Base-by-base conservation (phyloP, 2,797 vertebrate species). In the Sebastes cheni region DNA sequence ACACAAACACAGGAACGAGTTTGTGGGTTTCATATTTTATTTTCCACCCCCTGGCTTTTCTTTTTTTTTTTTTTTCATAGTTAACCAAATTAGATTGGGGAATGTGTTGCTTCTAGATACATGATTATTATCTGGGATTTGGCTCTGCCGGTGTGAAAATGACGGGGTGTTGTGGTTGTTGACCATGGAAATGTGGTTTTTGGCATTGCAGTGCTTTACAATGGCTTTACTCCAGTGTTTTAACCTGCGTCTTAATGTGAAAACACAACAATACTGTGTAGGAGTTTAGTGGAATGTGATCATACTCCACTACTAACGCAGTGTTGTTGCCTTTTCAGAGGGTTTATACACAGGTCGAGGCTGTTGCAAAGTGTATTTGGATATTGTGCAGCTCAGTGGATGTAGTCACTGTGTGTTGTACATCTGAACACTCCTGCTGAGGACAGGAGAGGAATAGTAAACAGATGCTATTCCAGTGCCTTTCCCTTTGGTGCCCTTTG, bases 381-480 rank as follows among this genome's bases (percentile, higher is more conserved):
- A 62, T 64, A 27, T 11, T 27, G 32, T 81, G 61, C 54, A 66
- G 75, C 75, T 71, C n/a, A 2, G 66, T 70, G 74, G 64, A 54
- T 67, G 36, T 32, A 3, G 23, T 59, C 20, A 5, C 54, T 71
- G 12, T 69, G 23, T 55, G 70, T 55, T n/a, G 68, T 60, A 25
- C 65, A 64, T 85, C 66, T 81, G 12, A 77, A 81, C 72, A 10
- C 68, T 86, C 85, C 87, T 85, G 86, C 84, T 42, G 32, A 75
- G 64, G 73, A 80, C 88, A 86, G 91, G 88, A 93, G 89, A 93
- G 93, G 93, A 95, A 94, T 92, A 89, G 88, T 61, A 27, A 60
- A 6, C 60, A 58, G 56, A 64, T 77, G 67, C 93, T 95, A 93
- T 95, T 95, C 93, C 90, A 89, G 85, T 20, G 60, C 69, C 76